A percentile compares a stretch with the other conserved stretches of the same genome.
phyloP scores from a whole-genome alignment of 2,888 invertebrate species.

The Pachydiplax longipennis region DNA sequence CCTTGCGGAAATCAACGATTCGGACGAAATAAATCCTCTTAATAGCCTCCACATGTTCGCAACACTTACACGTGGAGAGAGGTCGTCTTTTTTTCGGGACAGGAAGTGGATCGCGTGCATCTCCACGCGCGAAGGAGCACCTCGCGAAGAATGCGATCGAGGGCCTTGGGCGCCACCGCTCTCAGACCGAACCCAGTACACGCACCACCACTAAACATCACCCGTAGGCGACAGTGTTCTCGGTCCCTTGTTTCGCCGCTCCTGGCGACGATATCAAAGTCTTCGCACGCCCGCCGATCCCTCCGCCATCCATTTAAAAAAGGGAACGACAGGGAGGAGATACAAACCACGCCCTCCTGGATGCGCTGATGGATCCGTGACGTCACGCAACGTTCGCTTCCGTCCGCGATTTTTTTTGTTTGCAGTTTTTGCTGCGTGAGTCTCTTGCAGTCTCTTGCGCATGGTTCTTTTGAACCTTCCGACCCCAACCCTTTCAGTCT shows the following conservation, averaged over 20 bases:
- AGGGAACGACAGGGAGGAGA: background rate
- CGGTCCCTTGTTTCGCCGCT: background rate
- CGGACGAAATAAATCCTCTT: too few relatives aligned
- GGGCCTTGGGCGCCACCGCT: background rate
- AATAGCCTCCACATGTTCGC: too few relatives aligned
- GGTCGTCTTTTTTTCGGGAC: background rate
- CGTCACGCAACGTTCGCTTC: background rate
- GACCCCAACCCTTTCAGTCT: background rate
- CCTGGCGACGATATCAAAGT: background rate
- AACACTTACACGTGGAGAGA: background rate
- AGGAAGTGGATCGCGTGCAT: constrained; percentile 27
- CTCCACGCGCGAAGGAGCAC: background rate
- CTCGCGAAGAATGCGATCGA: background rate
- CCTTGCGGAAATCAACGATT: too few relatives aligned
- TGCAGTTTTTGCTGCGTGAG: background rate
- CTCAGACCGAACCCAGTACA: background rate
- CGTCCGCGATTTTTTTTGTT: background rate
- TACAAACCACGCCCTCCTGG: background rate
- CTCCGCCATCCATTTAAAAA: background rate
- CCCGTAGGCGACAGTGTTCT: background rate
- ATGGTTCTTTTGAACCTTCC: background rate
- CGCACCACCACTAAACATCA: background rate
- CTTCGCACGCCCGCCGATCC: constrained; percentile 8
- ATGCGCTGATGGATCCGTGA: background rate
- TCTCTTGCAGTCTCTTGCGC: background rate